Evolutionary conservation across 2,113 vertebrate genomes (phyloP), one percentile per base, ranked within the genome.

Genomic region (Lipophrys pholis): DNA sequence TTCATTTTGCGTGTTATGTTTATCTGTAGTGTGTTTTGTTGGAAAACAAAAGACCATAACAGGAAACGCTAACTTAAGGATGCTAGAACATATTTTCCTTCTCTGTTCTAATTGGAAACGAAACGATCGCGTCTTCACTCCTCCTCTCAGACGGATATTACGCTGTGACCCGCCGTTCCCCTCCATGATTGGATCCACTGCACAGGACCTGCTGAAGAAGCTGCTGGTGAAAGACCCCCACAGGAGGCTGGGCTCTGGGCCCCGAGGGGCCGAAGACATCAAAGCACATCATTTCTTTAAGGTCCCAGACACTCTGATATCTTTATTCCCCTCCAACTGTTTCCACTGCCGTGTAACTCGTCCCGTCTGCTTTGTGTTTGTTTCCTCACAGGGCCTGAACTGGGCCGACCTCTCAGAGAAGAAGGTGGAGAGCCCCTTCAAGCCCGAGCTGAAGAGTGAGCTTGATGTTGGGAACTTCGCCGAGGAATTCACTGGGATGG

Each of bases 381-480:
- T 72, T 17, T 14, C 17, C 21, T 41, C 3, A 46, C 74, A 97
- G 96, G 93, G 93, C 7, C 81, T 97, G 49, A 96, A 95, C 80
- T 97, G 96, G 96, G 83, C 76, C 0, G 95, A 96, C 17, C 77
- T 97, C 3, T 93, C 95, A 0, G 87, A 94, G 10, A 96, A 95
- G 80, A 95, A 94, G 73, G 60, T 97, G 38, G 14, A 81, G 0
- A 95, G 95, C 59, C 96, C 96, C 0, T 97, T 97, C 81, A 94
- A 90, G 58, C 96, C 96, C 1, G 95, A 96, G 71, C 93, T 97
- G 48, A 95, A 96, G 39, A 95, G 90, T 2, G 96, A 97, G 78
- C 92, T 97, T 5, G 96, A 97, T 0, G 95, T 95, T 36, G 94
- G 96, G 14, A 97, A 97, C 90, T 97, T 97, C 72, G 94, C 96